Percentiles rank a stretch among this genome's conserved stretches.
These are phyloP conservation scores for Lynx canadensis DNA, from an alignment of 2,113 vertebrate genomes.

Conservation along the genomic window DNA sequence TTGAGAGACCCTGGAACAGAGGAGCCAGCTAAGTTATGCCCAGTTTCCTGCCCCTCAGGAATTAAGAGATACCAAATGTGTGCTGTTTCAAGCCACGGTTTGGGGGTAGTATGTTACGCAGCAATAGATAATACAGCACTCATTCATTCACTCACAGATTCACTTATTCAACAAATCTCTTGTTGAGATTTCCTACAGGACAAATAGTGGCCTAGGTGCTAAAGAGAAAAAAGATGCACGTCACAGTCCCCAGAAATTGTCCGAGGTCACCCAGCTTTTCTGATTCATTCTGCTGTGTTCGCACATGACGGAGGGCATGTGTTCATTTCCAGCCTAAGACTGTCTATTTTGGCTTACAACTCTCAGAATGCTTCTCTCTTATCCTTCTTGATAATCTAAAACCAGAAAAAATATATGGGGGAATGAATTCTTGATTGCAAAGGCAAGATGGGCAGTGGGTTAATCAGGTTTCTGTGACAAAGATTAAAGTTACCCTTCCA, in stretches of 20 bases:
- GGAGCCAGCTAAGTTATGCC: not conserved
- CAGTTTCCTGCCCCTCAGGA: not conserved
- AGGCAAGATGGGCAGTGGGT: not conserved
- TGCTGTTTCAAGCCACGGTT: not conserved
- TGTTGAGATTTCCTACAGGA: not conserved
- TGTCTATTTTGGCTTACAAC: not conserved
- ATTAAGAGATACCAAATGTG: not conserved
- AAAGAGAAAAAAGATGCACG: not conserved
- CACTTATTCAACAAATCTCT: not conserved
- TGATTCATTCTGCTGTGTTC: not conserved
- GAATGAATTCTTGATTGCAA: constrained; percentile 13
- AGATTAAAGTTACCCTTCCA: constrained; percentile 49
- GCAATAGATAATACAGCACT: not conserved
- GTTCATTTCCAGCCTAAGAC: not conserved
- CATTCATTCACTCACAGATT: not conserved
- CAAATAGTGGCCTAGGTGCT: not conserved
- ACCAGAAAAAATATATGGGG: not conserved
- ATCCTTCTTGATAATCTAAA: constrained; percentile 34
- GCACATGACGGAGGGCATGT: not conserved
- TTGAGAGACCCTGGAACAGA: not conserved
- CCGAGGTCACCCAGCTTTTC: not conserved
- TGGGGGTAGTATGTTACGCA: not conserved
- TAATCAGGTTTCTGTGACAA: constrained; percentile 62
- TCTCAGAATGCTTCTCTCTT: not conserved
- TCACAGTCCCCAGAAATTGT: not conserved